Evolutionary conservation across 1,140 invertebrate species (phyloP), one percentile per base, ranked within the genome.

Genomic region (Lepidurus couesii): DNA sequence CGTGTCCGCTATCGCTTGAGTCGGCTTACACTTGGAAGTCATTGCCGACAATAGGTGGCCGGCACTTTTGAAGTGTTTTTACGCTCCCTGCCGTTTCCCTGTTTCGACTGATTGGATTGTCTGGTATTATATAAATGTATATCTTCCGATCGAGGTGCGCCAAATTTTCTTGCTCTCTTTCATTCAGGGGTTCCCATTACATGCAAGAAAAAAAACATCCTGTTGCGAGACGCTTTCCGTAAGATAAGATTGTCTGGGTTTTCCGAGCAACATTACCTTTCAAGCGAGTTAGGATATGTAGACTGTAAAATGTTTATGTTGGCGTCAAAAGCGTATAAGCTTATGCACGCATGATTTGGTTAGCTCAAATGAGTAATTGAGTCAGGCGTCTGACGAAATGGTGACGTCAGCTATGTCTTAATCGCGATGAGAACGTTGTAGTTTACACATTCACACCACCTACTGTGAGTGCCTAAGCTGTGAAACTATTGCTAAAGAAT

Each of bases 241-340:
- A 65, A 65, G 53, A 65, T 65, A 65, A 65, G 53, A 21, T 16
- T 65, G 45, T 9, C 45, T 47, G 53, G 53, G n/a, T 65, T 65
- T 21, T 65, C 53, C 53, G 16, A 65, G 53, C 21, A 5, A 65
- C 53, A 7, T 21, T n/a, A 65, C 53, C 7, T 21, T 65, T 3
- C 5, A 65, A 65, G 13, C 21, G 9, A n/a, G 21, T 11, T 47
- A 47, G 45, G 34, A 34, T 3, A 34, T 34, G 34, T 34, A 34
- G 34, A 34, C 34, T 34, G 34, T 34, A 34, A 34, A 34, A 34
- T 2, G 34, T 34, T 34, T 34, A 2, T 34, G 34, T 34, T 34
- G 34, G 34, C 34, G 34, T 34, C 34, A 34, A 34, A 34, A 34
- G 34, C 34, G 34, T 34, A 34, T 34, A 34, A 34, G 34, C 34